phyloP scores from a whole-genome alignment of 2,888 invertebrate species.

The Agonopterix alstromeriana region DNA sequence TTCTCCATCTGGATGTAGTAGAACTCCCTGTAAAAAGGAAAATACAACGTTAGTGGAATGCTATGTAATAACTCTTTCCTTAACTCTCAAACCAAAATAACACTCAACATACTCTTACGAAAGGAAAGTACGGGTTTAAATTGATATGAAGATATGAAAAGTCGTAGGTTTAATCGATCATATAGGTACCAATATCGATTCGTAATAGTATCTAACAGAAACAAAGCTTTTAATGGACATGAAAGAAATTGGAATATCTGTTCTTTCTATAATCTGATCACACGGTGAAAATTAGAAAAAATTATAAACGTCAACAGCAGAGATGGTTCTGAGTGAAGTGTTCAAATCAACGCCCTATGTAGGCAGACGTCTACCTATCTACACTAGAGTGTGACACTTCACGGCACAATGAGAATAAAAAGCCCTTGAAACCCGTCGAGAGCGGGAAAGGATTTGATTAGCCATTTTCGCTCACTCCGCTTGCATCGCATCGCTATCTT shows the following conservation, averaged over 20 bases:
- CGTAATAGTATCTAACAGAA: too few relatives aligned
- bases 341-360: neutral
- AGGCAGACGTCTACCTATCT: neutral
- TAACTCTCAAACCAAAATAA: too few relatives aligned
- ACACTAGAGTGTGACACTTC: slow-evolving; percentile 52
- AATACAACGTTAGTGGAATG: too few relatives aligned
- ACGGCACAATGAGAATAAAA: slow-evolving; percentile 70
- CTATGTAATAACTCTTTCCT: too few relatives aligned
- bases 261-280: too few relatives aligned
- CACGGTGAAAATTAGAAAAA: neutral
- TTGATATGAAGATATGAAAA: too few relatives aligned
- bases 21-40: slow-evolving; percentile 90
- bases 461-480: slow-evolving; percentile 68
- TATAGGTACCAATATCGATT: too few relatives aligned
- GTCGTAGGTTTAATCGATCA: too few relatives aligned
- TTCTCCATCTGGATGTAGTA: slow-evolving; percentile 99
- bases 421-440: slow-evolving; percentile 60
- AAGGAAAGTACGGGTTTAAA: too few relatives aligned
- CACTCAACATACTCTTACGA: too few relatives aligned
- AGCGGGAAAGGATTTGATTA: slow-evolving; percentile 74
- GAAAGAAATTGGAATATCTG: too few relatives aligned
- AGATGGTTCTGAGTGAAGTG: neutral
- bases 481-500: slow-evolving; percentile 64
- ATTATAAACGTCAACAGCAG: neutral
- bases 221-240: too few relatives aligned